Evolutionary conservation across 1,140 invertebrate species (phyloP).

Genomic region (Papilio machaon): DNA sequence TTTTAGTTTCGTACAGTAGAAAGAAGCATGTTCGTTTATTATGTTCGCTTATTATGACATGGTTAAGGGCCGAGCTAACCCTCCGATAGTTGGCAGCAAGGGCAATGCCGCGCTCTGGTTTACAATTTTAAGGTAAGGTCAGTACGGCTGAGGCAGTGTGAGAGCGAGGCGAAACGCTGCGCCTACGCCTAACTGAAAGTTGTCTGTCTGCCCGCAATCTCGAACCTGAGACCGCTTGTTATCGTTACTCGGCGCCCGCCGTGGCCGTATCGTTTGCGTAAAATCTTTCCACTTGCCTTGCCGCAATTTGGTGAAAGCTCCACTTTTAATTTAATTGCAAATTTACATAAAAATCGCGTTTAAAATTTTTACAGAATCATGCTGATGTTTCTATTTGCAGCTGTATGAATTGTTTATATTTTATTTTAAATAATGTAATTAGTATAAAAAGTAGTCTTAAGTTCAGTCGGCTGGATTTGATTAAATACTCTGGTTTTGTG

Average conservation of each 20-base stretch:
- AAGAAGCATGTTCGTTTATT: no score
- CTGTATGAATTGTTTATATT: slow-evolving; percentile 5
- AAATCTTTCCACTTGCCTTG: neutral
- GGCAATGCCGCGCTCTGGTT: neutral
- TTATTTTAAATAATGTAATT: neutral
- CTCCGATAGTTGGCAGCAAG: neutral
- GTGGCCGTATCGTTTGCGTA: neutral
- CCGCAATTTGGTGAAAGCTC: neutral
- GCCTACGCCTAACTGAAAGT: neutral
- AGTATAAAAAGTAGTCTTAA: neutral
- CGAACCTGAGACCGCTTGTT: neutral
- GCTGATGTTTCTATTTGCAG: neutral
- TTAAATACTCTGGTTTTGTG: neutral
- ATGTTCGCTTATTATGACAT: neutral
- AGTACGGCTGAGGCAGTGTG: neutral
- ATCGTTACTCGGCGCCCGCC: neutral
- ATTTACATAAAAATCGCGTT: neutral
- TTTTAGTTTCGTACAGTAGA: no score
- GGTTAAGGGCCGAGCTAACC: neutral
- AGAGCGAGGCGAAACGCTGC: neutral
- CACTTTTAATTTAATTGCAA: neutral
- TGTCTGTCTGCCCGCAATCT: slow-evolving; percentile 1
- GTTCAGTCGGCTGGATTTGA: neutral
- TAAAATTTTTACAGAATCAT: neutral
- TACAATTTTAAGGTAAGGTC: slow-evolving; percentile 11